Conservation (phyloP, 2,888 invertebrate species). For the Podotricha telesiphe region DNA sequence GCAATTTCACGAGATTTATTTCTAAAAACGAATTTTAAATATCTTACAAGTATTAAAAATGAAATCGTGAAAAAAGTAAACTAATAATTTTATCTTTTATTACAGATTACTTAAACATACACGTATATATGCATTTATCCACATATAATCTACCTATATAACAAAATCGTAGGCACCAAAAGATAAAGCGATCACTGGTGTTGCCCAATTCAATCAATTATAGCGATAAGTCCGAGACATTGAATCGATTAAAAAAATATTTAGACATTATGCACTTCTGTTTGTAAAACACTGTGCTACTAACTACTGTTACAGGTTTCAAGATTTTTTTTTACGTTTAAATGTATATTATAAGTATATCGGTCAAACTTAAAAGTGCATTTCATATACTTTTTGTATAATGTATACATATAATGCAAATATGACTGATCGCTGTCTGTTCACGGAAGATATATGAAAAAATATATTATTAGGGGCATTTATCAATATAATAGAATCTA, state of each 20-base stretch:
- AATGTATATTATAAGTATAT: no score
- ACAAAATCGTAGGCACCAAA: background rate
- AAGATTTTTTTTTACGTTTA: background rate
- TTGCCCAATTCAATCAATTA: conserved; percentile 26
- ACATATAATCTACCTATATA: background rate
- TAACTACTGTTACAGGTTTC: background rate
- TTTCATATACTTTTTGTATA: no score
- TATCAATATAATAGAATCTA: no score
- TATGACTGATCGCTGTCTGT: no score
- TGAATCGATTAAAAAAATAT: conserved; percentile 4
- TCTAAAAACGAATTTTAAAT: no score
- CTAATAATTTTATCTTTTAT: background rate
- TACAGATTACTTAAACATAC: background rate
- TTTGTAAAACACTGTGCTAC: background rate
- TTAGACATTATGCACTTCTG: background rate
- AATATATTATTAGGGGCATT: no score
- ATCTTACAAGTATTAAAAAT: no score
- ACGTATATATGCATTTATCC: background rate
- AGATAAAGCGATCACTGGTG: conserved; percentile 13
- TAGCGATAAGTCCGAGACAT: conserved; percentile 15
- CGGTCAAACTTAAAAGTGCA: no score
- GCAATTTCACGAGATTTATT: no score
- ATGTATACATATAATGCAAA: no score
- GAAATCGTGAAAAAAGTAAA: no score
- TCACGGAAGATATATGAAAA: no score